These are phyloP conservation scores for Agapostemon virescens DNA, from an alignment of 2,888 invertebrate species.

Conservation along the genomic window DNA sequence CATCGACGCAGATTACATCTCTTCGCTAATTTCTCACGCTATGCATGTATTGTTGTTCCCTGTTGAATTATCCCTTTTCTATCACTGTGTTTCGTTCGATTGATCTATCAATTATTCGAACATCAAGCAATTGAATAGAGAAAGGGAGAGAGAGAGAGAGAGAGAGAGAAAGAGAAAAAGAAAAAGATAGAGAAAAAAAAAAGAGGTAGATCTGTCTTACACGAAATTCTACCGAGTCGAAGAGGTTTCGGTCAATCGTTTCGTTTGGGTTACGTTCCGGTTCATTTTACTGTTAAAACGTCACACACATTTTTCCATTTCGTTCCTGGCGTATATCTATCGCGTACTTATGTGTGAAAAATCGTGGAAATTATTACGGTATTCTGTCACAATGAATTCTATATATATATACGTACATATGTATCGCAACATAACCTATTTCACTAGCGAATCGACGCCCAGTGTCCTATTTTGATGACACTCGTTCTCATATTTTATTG, in stretches of 20 bases:
- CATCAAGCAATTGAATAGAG: neutral
- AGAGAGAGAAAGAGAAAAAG: neutral
- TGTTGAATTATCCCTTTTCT: neutral
- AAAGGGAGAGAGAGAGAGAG: too few species aligned
- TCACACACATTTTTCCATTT: conserved; percentile 25
- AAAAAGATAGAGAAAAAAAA: too few species aligned
- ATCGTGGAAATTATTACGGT: conserved; percentile 31
- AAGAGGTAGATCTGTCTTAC: conserved; percentile 28
- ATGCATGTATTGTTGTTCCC: neutral
- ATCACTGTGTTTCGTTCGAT: neutral
- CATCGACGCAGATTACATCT: conserved; percentile 14
- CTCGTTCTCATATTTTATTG: conserved; percentile 5
- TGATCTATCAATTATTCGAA: neutral
- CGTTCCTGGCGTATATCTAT: neutral
- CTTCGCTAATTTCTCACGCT: neutral
- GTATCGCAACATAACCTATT: conserved; percentile 46
- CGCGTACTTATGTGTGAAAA: conserved; percentile 1
- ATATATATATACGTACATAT: neutral
- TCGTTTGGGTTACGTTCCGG: conserved; percentile 9
- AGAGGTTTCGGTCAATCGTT: conserved; percentile 28
- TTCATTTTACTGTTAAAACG: conserved; percentile 43
- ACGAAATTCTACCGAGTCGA: conserved; percentile 21
- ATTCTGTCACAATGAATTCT: conserved; percentile 18
- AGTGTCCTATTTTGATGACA: conserved; percentile 4
- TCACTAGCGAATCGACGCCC: conserved; percentile 13